Base-by-base conservation (phyloP, 1,140 invertebrate species). In the Helicorthomorpha holstii region DNA sequence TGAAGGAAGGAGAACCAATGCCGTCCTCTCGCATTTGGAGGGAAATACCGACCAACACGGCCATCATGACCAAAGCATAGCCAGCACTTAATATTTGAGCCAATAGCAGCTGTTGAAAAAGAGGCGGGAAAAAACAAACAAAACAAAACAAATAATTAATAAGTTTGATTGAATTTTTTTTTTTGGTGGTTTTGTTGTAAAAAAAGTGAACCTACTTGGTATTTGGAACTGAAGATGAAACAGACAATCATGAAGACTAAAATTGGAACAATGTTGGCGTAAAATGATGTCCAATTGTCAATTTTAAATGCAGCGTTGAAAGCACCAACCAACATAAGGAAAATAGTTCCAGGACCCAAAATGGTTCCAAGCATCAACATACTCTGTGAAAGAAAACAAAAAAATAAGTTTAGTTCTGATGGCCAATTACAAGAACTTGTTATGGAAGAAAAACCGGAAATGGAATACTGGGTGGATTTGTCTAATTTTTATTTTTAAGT, bases 31-130 rank as follows among this genome's bases (percentile, higher is more conserved):
- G 84, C 60, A 96, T 76, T 65, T 96, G 92, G 16, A 95, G 75
- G 0, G 90, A 86, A 0, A 93, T 97, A 78, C 93, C 93, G n/a
- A 98, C 93, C 51, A 98, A 87, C 2, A 98, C 94, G 59, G 95
- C 92, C 83, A 98, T 94, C 94, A 98, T 98, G 54, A 98, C 83
- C 64, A 98, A 75, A 3, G 93, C 92, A 68, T 98, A 98, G 2
- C 79, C 75, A 24, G 93, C 93, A 22, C 91, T 96, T 58, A 97
- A 68, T 57, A 97, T 88, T 69, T 96, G 92, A 2, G 93, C 95
- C 45, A 93, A 79, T 10, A 92, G 66, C 60, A 98, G 75, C 80
- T 91, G 72, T 16, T 7, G 29, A 34, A 34, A 34, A 16, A 7
- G 7, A 7, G 48, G n/a, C n/a, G n/a, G n/a, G n/a, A n/a, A n/a